Evolutionary conservation across 2,113 vertebrate genomes (phyloP).

Genomic region (Barnardius zonarius): DNA sequence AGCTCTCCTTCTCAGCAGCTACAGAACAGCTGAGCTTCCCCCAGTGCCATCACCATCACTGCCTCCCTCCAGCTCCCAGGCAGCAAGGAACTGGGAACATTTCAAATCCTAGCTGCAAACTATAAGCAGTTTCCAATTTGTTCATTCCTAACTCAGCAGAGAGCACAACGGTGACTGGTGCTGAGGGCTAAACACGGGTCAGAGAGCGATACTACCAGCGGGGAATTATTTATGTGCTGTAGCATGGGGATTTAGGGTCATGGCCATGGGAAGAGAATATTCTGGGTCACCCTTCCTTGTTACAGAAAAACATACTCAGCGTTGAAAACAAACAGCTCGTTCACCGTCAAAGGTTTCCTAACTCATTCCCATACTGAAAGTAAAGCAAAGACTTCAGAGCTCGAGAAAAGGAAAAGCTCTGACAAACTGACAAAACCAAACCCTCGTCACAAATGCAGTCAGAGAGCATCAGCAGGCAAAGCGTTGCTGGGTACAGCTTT

Average conservation of each 20-base stretch:
- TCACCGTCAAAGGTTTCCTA: neutral
- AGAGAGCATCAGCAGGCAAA: neutral
- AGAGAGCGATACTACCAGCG: neutral
- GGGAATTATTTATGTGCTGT: neutral
- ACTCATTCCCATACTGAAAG: neutral
- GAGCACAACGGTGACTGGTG: neutral
- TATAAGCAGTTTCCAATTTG: neutral
- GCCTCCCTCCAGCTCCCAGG: neutral
- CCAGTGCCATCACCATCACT: neutral
- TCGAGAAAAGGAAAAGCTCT: neutral
- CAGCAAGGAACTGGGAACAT: neutral
- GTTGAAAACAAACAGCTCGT: neutral
- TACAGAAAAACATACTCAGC: neutral
- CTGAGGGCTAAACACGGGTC: neutral
- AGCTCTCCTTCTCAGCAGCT: neutral
- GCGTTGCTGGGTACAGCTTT: accelerated
- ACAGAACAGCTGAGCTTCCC: neutral
- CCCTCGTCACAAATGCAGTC: neutral
- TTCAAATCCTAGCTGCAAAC: neutral
- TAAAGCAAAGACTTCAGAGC: neutral
- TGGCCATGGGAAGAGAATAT: neutral
- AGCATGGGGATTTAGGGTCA: neutral
- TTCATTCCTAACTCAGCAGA: neutral
- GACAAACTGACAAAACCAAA: neutral
- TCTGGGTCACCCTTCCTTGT: neutral